phyloP scores from a whole-genome alignment of 2,113 vertebrate species.

The Tonatia bakeri region DNA sequence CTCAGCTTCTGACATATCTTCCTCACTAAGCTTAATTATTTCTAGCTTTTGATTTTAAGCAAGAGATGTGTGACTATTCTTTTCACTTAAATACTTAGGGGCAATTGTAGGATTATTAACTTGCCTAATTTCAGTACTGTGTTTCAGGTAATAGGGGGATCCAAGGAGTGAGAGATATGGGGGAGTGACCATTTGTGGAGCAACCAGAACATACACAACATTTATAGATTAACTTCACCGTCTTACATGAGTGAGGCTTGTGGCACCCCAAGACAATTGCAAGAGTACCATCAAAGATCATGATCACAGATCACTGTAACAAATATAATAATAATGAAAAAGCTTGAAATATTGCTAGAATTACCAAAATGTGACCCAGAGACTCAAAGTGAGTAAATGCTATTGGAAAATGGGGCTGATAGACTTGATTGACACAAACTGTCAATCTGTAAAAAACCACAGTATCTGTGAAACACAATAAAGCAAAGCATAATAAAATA shows the following conservation, averaged over 20 bases:
- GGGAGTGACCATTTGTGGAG: no score
- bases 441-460: background rate
- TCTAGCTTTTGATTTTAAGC: no score
- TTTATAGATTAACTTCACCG: no score
- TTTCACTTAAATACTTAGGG: no score
- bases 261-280: background rate
- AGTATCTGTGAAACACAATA: background rate
- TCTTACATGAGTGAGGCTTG: background rate
- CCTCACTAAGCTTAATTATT: no score
- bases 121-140: no score
- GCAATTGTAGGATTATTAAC: no score
- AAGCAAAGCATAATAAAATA: background rate
- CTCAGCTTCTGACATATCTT: no score
- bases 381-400: background rate
- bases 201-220: no score
- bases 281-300: background rate
- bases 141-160: no score
- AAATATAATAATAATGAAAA: background rate
- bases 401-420: background rate
- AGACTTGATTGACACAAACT: background rate
- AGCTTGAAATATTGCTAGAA: background rate
- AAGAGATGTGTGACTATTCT: no score
- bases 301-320: background rate
- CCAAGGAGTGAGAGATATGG: no score
- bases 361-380: background rate